phyloP scores from a whole-genome alignment of 2,113 vertebrate species.

The Todiramphus chloris region DNA sequence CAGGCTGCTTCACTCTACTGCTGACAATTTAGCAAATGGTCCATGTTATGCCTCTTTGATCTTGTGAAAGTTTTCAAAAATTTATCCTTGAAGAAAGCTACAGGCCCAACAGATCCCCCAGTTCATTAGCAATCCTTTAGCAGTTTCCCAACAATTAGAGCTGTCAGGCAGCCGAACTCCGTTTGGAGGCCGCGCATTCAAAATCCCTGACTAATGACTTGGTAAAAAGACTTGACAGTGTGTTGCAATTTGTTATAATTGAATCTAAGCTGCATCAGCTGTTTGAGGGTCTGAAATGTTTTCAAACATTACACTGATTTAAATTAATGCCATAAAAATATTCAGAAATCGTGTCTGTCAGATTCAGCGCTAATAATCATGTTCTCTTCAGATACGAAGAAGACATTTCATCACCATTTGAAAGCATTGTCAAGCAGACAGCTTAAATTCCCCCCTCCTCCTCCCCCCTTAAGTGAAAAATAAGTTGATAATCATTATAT shows the following conservation, averaged over 20 bases:
- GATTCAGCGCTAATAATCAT: conserved; percentile 59
- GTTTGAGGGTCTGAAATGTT: conserved; percentile 86
- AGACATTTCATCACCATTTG: conserved; percentile 58
- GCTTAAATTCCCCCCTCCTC: conserved; percentile 23
- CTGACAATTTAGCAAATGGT: conserved; percentile 81
- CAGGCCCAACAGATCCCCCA: conserved; percentile 75
- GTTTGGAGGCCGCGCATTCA: conserved; percentile 66
- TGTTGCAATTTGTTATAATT: conserved; percentile 87
- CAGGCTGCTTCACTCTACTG: conserved; percentile 71
- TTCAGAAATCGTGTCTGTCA: conserved; percentile 68
- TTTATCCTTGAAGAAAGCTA: conserved; percentile 77
- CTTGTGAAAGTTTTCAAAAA: conserved; percentile 81
- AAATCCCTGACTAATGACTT: conserved; percentile 87
- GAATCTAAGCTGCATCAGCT: conserved; percentile 86
- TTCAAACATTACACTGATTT: conserved; percentile 84
- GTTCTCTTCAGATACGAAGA: conserved; percentile 54
- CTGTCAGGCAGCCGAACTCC: conserved; percentile 74
- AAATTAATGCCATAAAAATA: conserved; percentile 79
- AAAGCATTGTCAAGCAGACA: conserved; percentile 63
- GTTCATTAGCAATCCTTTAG: conserved; percentile 90
- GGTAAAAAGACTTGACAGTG: conserved; percentile 86
- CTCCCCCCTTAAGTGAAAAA: conserved; percentile 16
- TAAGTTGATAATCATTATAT: conserved; percentile 36
- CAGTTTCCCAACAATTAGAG: conserved; percentile 84
- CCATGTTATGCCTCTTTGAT: conserved; percentile 80